Conservation (phyloP, 2,113 vertebrate species). For the Petroica traversi region DNA sequence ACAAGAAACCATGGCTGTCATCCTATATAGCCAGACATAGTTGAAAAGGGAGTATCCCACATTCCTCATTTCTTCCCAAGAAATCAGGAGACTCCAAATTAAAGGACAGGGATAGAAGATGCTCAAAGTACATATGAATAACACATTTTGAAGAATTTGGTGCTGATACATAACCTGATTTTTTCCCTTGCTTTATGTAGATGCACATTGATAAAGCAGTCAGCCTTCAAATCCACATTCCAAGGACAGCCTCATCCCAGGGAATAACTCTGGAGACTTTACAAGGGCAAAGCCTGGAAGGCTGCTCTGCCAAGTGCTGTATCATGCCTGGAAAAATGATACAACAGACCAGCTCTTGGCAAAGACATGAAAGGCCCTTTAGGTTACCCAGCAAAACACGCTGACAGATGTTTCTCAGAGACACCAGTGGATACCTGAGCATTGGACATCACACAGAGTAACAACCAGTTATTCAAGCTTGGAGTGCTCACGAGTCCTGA, state of each 20-base stretch:
- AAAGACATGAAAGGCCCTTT: not conserved
- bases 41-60: not conserved
- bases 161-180: not conserved
- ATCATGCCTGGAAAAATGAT: not conserved
- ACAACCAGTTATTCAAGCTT: not conserved
- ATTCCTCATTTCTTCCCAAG: not conserved
- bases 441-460: accelerated
- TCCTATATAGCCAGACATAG: not conserved
- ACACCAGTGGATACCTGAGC: not conserved
- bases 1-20: not conserved
- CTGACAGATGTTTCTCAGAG: not conserved
- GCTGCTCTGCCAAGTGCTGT: not conserved
- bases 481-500: not conserved
- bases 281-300: not conserved
- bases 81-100: not conserved
- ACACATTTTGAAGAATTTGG: not conserved
- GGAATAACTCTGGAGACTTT: not conserved
- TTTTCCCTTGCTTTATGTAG: not conserved
- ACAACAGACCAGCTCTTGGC: not conserved
- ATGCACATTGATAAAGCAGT: not conserved
- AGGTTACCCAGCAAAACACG: not conserved
- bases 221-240: not conserved
- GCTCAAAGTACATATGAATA: not conserved
- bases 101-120: not conserved
- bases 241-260: not conserved